These are phyloP conservation scores for Squalus acanthias DNA, from an alignment of 2,797 vertebrate species.

Conservation along the genomic window DNA sequence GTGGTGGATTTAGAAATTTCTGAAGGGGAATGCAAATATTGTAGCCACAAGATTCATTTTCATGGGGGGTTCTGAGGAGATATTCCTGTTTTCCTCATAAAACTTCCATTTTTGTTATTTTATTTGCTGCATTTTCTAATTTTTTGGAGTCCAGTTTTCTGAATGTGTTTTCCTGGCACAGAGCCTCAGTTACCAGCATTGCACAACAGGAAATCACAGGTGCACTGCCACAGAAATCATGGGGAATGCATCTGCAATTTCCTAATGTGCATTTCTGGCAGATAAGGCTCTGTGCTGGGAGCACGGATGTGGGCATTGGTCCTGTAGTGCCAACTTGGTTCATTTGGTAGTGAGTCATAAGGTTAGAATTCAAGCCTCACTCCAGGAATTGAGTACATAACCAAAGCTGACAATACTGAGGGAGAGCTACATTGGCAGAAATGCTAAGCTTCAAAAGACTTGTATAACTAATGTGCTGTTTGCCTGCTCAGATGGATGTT, in stretches of 20 bases:
- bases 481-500: neutral
- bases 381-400: neutral
- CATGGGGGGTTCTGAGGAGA: neutral
- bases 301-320: neutral
- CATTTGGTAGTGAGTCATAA: neutral
- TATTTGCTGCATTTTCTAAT: neutral
- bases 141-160: neutral
- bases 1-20: neutral
- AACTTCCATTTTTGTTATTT: neutral
- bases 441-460: neutral
- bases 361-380: neutral
- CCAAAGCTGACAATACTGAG: neutral
- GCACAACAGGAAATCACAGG: neutral
- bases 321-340: neutral
- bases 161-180: neutral
- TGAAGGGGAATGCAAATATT: neutral
- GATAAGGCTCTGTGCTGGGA: neutral
- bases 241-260: neutral
- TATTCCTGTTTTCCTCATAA: neutral
- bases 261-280: neutral
- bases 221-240: neutral
- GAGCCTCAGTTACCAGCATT: neutral
- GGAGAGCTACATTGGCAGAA: neutral
- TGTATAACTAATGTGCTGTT: neutral
- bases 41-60: neutral